These are phyloP conservation scores for Medauroidea extradentata DNA, from an alignment of 1,140 invertebrate species.

Conservation along the genomic window DNA sequence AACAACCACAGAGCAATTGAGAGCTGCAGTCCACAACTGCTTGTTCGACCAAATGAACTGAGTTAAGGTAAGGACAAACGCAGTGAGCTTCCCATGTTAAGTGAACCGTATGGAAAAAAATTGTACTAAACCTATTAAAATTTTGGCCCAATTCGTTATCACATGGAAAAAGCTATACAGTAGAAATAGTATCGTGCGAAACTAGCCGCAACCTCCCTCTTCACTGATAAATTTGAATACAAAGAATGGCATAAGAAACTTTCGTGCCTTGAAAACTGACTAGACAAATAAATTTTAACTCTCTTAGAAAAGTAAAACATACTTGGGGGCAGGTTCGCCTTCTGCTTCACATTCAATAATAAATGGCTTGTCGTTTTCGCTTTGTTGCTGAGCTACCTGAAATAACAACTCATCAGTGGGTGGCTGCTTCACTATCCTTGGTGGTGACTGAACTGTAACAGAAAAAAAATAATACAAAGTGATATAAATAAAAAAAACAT, in stretches of 20 bases:
- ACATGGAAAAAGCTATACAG: no score
- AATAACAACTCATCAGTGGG: slow-evolving; percentile 85
- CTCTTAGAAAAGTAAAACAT: slow-evolving; percentile 40
- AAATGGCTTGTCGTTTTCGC: slow-evolving; percentile 90
- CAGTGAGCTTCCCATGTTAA: background rate
- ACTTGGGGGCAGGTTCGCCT: slow-evolving; percentile 84
- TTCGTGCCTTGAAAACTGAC: background rate
- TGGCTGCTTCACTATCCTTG: slow-evolving; percentile 85
- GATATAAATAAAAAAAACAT: no score
- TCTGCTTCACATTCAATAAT: slow-evolving; percentile 92
- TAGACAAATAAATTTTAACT: background rate
- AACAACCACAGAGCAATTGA: no score
- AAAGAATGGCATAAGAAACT: no score
- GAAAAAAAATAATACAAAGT: background rate
- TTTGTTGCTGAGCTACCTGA: slow-evolving; percentile 73
- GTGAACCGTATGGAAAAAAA: background rate
- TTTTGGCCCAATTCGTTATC: no score
- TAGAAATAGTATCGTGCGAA: background rate
- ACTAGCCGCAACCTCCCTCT: background rate
- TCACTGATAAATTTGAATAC: background rate
- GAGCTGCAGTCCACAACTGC: no score
- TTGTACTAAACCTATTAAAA: background rate
- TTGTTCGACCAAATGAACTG: background rate
- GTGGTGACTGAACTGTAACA: slow-evolving; percentile 64
- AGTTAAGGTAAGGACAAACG: background rate